Evolutionary conservation across 1,140 invertebrate genomes (phyloP), one percentile per base, ranked within the genome.

Genomic region (Temnothorax longispinosus): DNA sequence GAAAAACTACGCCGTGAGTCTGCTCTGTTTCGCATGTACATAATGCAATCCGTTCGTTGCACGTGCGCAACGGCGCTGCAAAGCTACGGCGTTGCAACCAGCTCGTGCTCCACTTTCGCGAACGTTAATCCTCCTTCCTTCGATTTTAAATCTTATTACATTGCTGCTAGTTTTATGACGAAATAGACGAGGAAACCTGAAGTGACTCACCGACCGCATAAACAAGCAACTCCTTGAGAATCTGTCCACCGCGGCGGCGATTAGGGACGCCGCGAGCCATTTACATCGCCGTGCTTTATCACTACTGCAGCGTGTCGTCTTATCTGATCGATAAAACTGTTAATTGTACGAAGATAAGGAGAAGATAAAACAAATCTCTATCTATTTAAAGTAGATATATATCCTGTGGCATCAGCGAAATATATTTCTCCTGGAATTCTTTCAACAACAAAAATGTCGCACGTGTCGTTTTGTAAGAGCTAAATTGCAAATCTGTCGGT

Each of bases 91-190:
- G 76, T 54, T 82, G 52, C 65, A 56, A 56, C 21, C 35, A 41
- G 21, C 41, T n/a, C 65, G 50, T 60, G 80, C 69, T 82, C 80
- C 69, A 84, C 80, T 84, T 84, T 84, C 54, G 41, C 80, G 54
- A 75, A 13, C 27, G 80, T 21, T 60, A 82, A 74, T 60, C 69
- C 80, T 60, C 69, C 72, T 81, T n/a, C 44, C 65, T 84, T 74
- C 69, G 54, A 47, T 60, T 84, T 75, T 74, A 84, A 75, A 84
- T 84, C 41, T 47, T 58, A 47, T 84, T 84, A 38, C 69, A 38
- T 38, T 27, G 41, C 32, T 18, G 5, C 15, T 3, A 11, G 65
- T 62, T 74, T 74, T 50, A 74, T 84, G 58, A 74, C 56, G 56
- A 84, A 84, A 62, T 7, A 11, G 41, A 38, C 44, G 15, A 35